These are phyloP conservation scores for Megathymus violae DNA, from an alignment of 1,140 invertebrate species.

Conservation along the genomic window DNA sequence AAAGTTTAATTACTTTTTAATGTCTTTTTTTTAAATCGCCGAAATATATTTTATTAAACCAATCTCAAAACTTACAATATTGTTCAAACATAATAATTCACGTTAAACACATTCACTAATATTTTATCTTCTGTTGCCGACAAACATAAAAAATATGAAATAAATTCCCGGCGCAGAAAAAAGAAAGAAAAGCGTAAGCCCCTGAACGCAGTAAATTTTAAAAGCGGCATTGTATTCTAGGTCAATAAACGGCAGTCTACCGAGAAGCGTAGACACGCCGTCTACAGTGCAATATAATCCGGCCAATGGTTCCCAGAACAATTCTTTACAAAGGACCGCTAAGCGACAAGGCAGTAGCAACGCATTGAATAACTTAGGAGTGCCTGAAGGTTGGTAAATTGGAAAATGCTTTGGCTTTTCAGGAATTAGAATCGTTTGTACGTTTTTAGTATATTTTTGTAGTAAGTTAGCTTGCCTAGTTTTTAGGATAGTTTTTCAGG, in stretches of 20 bases:
- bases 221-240: slow-evolving; percentile 39
- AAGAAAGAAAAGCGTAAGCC: background rate
- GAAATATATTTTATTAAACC: no score
- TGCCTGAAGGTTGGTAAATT: slow-evolving; percentile 60
- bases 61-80: no score
- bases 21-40: no score
- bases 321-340: slow-evolving; percentile 84
- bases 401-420: slow-evolving; percentile 6
- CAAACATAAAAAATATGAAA: slow-evolving; percentile 1
- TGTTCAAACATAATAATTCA: background rate
- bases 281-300: slow-evolving; percentile 82
- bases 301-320: slow-evolving; percentile 83
- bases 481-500: no score
- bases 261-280: slow-evolving; percentile 70
- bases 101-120: background rate
- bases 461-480: background rate
- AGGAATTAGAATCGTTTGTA: slow-evolving; percentile 34
- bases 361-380: slow-evolving; percentile 72
- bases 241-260: slow-evolving; percentile 73
- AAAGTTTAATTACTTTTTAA: no score
- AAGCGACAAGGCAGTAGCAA: slow-evolving; percentile 83
- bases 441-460: slow-evolving; percentile 5
- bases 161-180: slow-evolving; percentile 1
- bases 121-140: background rate
- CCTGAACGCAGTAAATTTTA: slow-evolving; percentile 9